These are phyloP conservation scores for Ophioninae sp. DNA, from an alignment of 2,888 invertebrate species.

Conservation along the genomic window DNA sequence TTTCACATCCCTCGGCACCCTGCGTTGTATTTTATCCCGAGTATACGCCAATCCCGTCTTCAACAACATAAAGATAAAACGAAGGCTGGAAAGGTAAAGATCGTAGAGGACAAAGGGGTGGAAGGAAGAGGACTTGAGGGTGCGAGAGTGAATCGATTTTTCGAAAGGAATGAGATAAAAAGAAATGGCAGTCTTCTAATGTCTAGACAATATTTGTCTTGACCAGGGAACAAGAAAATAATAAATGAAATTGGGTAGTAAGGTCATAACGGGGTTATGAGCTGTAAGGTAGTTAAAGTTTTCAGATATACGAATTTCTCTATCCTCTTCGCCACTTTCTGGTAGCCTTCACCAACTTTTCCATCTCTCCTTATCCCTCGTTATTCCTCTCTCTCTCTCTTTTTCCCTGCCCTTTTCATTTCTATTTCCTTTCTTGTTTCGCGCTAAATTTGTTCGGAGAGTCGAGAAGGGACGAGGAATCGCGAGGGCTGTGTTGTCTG, in stretches of 20 bases:
- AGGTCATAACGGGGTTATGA: slow-evolving; percentile 78
- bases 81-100: slow-evolving; percentile 44
- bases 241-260: slow-evolving; percentile 73
- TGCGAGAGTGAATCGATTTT: slow-evolving; percentile 33
- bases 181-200: slow-evolving; percentile 63
- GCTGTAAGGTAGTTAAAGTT: slow-evolving; percentile 79
- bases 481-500: slow-evolving; percentile 10
- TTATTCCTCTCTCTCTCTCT: slow-evolving; percentile 27
- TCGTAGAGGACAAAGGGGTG: slow-evolving; percentile 1
- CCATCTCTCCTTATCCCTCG: slow-evolving; percentile 30
- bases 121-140: not conserved
- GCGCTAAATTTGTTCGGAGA: slow-evolving; percentile 72
- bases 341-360: not conserved
- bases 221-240: slow-evolving; percentile 74
- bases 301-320: slow-evolving; percentile 68
- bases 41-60: slow-evolving; percentile 44
- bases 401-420: slow-evolving; percentile 28
- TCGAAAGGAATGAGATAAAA: slow-evolving; percentile 33
- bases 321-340: slow-evolving; percentile 24
- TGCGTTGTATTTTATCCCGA: slow-evolving; percentile 54
- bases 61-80: slow-evolving; percentile 64
- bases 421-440: slow-evolving; percentile 75
- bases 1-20: slow-evolving; percentile 37
- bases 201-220: slow-evolving; percentile 78
- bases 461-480: slow-evolving; percentile 17